Percentiles rank a stretch among this genome's conserved stretches.
phyloP scores from a whole-genome alignment of 2,797 vertebrate genomes.

The Catharus ustulatus region DNA sequence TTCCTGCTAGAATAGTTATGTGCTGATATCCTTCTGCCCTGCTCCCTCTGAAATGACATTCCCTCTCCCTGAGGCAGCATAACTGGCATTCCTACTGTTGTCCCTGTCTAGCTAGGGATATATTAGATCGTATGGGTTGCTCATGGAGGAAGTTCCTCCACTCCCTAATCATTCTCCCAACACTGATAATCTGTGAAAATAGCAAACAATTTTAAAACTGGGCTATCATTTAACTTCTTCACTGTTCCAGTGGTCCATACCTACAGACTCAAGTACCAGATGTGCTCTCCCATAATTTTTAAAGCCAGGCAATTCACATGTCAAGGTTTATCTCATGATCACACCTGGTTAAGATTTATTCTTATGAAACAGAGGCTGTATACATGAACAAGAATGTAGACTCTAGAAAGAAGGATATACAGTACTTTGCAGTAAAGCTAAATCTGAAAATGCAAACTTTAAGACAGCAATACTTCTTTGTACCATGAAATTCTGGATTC shows the following conservation, averaged over 20 bases:
- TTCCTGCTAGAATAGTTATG: neutral
- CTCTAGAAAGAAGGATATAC: neutral
- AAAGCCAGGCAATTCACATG: neutral
- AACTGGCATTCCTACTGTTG: neutral
- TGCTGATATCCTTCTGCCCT: neutral
- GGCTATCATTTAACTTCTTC: neutral
- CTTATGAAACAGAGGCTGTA: neutral
- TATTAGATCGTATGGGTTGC: neutral
- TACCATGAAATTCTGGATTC: neutral
- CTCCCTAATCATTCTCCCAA: neutral
- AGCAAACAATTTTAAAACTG: neutral
- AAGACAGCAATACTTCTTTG: neutral
- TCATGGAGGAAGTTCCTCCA: neutral
- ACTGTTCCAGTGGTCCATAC: neutral
- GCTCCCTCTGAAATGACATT: neutral
- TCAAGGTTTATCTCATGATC: neutral
- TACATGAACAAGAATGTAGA: neutral
- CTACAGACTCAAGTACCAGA: neutral
- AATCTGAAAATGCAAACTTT: neutral
- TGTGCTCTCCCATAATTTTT: neutral
- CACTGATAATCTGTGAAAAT: neutral
- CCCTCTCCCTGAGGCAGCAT: neutral
- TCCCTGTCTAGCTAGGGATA: neutral
- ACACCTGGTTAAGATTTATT: neutral
- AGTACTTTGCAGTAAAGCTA: neutral